A percentile compares a stretch with the other conserved stretches of the same genome.
These are phyloP conservation scores for Heliothis virescens DNA, from an alignment of 1,140 invertebrate genomes.

Conservation along the genomic window DNA sequence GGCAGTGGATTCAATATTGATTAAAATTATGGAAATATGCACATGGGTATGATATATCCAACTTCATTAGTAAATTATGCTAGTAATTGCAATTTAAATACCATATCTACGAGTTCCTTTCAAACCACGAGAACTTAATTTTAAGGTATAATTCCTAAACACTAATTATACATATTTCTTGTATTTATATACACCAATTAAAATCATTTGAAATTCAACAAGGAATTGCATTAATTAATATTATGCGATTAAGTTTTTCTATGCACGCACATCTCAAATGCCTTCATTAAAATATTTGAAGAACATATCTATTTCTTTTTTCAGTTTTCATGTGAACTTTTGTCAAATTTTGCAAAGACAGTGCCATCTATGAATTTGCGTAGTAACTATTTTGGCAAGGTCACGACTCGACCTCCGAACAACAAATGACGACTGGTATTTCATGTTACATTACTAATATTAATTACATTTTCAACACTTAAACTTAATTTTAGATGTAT, in stretches of 20 bases:
- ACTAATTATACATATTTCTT: constrained; percentile 12
- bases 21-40: too few relatives aligned
- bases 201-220: background rate
- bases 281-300: too few relatives aligned
- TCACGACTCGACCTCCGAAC: constrained; percentile 1
- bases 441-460: background rate
- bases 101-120: background rate
- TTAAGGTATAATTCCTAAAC: background rate
- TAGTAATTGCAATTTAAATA: background rate
- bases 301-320: too few relatives aligned
- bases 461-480: background rate
- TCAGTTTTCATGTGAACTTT: background rate
- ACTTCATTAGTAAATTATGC: too few relatives aligned
- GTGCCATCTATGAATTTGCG: constrained; percentile 58
- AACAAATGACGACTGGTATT: background rate
- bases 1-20: too few relatives aligned
- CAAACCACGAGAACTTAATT: background rate
- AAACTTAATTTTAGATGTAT: background rate
- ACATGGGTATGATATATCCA: too few relatives aligned
- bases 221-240: constrained; percentile 15
- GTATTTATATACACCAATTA: constrained; percentile 8
- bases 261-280: background rate
- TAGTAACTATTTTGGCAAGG: constrained; percentile 48
- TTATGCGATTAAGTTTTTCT: constrained; percentile 2
- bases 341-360: constrained; percentile 20